Evolutionary conservation across 2,113 vertebrate species (phyloP).

Genomic region (Sakesphorus luctuosus): DNA sequence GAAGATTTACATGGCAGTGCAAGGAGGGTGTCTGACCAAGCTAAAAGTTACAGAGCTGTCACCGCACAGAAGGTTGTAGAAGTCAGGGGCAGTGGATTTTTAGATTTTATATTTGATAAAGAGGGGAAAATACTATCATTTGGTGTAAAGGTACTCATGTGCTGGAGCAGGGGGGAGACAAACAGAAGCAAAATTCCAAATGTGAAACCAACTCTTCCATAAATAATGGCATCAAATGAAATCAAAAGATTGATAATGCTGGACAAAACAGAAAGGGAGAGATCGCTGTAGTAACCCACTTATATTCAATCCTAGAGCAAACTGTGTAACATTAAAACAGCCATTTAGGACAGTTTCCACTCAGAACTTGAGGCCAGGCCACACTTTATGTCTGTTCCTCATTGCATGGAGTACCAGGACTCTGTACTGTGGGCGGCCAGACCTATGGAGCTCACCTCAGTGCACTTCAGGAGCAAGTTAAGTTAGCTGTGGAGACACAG

Average conservation of each 20-base stretch:
- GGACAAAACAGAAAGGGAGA: neutral
- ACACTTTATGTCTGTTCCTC: neutral
- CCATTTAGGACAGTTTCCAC: neutral
- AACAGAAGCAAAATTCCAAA: neutral
- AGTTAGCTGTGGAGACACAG: neutral
- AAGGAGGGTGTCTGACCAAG: neutral
- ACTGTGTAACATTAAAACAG: neutral
- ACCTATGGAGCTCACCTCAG: neutral
- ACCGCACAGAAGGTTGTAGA: neutral
- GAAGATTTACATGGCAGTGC: neutral
- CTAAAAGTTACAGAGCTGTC: accelerated
- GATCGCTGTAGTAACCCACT: neutral
- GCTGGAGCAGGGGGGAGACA: neutral
- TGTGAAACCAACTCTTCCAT: neutral
- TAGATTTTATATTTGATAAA: neutral
- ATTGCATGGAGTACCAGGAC: neutral
- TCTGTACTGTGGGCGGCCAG: neutral
- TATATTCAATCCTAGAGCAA: neutral
- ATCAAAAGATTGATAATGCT: neutral
- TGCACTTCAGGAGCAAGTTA: neutral
- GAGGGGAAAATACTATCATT: neutral
- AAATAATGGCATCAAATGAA: neutral
- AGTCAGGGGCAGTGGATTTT: neutral
- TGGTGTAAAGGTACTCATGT: neutral
- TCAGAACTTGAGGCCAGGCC: neutral